Base-by-base conservation (phyloP, 2,797 vertebrate species). In the Tarsius wallacei region DNA sequence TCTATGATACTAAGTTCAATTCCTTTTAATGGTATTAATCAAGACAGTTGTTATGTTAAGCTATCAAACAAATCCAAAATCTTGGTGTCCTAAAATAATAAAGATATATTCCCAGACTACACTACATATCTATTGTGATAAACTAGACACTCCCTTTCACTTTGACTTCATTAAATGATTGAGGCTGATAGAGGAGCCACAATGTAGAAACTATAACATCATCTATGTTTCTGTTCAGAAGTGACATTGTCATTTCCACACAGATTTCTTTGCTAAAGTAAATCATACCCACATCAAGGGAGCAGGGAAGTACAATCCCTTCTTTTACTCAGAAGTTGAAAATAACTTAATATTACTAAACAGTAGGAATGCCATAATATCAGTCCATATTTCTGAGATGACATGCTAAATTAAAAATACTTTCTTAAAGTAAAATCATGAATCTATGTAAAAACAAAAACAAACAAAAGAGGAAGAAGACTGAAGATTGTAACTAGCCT, bases 391-490 rank as follows among this genome's bases (percentile, higher is more conserved):
- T 85, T 59, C 8, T 76, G 22, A 74, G 12, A 36, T 0, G 9
- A 80, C 49, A 49, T 26, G 5, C 1, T 28, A 84, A 71, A 49
- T 61, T 53, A 19, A 81, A 82, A 83, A 82, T 55, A 57, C 63
- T 84, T 83, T 15, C 21, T 77, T 74, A 53, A 80, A 78, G 73
- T 55, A 59, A 81, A 94, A 55, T 26, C 74, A 28, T 71, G 4
- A 2, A 36, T 31, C 55, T 51, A 55, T 90, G 63, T 90, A 36
- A 36, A 90, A 80, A 61, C 11, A 83, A 74, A 92, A 91, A 63
- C 22, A 80, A 93, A 77, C 6, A 36, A 49, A 86, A 36, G 90
- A 89, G 7, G 12, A 2, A 47, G 5, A 78, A 64, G 19, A 74
- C 7, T 14, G 7, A 94, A 81, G 13, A 66, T 21, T 77, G 12